These are phyloP conservation scores for Phenganax marumi DNA, from an alignment of 92 coral and sea anemone genomes.

Conservation along the genomic window DNA sequence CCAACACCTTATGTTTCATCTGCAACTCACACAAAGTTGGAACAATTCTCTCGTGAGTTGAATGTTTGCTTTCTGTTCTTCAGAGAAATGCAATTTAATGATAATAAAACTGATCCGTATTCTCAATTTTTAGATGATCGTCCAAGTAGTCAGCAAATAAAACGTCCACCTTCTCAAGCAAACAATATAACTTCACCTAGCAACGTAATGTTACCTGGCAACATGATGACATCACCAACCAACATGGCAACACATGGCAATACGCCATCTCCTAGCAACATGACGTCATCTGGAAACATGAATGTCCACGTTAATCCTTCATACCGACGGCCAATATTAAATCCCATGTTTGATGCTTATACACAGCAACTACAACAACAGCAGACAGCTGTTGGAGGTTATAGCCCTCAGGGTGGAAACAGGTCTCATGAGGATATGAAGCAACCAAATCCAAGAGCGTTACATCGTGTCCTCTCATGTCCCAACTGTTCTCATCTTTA, in stretches of 20 bases:
- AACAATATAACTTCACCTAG: not conserved
- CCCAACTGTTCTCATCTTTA: constrained; percentile 67
- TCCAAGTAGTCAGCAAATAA: not conserved
- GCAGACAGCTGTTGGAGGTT: not conserved
- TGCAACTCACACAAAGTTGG: not conserved
- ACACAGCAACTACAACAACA: constrained; percentile 24
- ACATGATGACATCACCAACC: not conserved
- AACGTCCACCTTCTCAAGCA: not conserved
- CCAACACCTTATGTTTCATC: not conserved
- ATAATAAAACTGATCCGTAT: not conserved
- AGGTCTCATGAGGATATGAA: not conserved
- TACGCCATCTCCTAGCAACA: not conserved
- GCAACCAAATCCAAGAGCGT: not conserved
- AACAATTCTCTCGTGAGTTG: not conserved
- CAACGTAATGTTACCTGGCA: constrained; percentile 1
- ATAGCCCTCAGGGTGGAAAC: not conserved
- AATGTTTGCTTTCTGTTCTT: not conserved
- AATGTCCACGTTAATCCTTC: not conserved
- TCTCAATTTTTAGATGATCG: not conserved
- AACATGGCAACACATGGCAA: not conserved
- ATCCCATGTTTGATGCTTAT: not conserved
- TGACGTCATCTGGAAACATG: not conserved
- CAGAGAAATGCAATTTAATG: not conserved
- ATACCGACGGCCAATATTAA: not conserved
- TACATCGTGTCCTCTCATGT: constrained; percentile 57